Evolutionary conservation across 2,888 invertebrate species (phyloP).

Genomic region (Dicranocentrus wangi): DNA sequence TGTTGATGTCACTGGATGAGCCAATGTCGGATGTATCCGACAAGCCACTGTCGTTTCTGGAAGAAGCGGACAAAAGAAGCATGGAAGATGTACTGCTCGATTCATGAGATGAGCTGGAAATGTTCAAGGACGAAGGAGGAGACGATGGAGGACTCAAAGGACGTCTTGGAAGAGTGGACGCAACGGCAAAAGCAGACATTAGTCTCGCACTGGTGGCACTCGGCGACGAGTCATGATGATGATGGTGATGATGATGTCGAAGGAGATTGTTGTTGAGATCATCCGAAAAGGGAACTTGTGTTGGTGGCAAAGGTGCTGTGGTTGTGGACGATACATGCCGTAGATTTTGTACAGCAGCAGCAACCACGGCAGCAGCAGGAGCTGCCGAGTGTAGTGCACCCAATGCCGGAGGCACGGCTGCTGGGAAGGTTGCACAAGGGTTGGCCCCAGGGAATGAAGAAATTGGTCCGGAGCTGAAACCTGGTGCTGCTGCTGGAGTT

Average conservation of each 20-base stretch:
- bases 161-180: slow-evolving; percentile 40
- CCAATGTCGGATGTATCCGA: slow-evolving; percentile 45
- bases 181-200: slow-evolving; percentile 61
- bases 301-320: slow-evolving; percentile 1
- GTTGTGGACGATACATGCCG: slow-evolving; percentile 10
- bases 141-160: slow-evolving; percentile 30
- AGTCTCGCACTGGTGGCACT: slow-evolving; percentile 49
- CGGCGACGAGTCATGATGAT: slow-evolving; percentile 28
- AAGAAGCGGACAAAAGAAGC: slow-evolving; percentile 35
- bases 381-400: slow-evolving; percentile 48
- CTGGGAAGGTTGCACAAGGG: slow-evolving; percentile 54
- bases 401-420: slow-evolving; percentile 55
- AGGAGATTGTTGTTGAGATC: slow-evolving; percentile 58
- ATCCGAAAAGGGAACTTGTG: slow-evolving; percentile 21
- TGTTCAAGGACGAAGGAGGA: slow-evolving; percentile 32
- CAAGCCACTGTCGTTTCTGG: slow-evolving; percentile 48
- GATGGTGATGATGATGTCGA: slow-evolving; percentile 21
- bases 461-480: slow-evolving; percentile 70
- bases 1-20: slow-evolving; percentile 10
- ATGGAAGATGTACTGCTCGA: slow-evolving; percentile 41
- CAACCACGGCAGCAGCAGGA: slow-evolving; percentile 26
- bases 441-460: slow-evolving; percentile 43
- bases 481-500: slow-evolving; percentile 73
- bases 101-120: slow-evolving; percentile 43
- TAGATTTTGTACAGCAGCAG: slow-evolving; percentile 13